These are phyloP conservation scores for Prosopocoilus inquinatus DNA, from an alignment of 2,888 invertebrate species.

Conservation along the genomic window DNA sequence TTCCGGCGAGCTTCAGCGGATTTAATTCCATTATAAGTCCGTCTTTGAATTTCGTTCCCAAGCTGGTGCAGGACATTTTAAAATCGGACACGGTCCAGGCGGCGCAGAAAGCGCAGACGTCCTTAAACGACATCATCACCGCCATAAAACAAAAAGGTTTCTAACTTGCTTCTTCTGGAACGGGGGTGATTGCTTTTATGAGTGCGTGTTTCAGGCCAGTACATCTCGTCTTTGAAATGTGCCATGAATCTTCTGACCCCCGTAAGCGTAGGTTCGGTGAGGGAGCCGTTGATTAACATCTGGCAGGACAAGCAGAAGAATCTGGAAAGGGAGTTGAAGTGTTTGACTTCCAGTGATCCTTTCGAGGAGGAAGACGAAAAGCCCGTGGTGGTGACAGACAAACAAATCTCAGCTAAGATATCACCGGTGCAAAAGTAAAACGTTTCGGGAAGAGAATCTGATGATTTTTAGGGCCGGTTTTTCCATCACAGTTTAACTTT, in stretches of 20 bases:
- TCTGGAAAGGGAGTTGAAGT: neutral
- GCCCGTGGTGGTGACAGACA: too few species aligned
- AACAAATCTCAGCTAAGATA: too few species aligned
- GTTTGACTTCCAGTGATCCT: neutral
- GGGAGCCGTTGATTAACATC: neutral
- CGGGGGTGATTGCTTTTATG: neutral
- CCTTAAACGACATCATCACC: neutral
- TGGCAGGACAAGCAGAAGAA: neutral
- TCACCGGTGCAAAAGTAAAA: too few species aligned
- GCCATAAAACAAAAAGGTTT: conserved; percentile 1
- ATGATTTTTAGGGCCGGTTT: too few species aligned
- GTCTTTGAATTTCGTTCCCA: neutral
- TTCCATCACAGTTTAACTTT: too few species aligned
- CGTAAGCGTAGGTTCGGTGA: neutral
- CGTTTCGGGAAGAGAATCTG: too few species aligned
- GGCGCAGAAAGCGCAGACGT: neutral
- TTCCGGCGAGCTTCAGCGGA: neutral
- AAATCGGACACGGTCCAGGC: neutral
- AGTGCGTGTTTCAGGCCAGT: neutral
- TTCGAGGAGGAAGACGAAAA: too few species aligned
- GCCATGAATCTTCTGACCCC: neutral
- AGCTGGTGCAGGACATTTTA: conserved; percentile 1
- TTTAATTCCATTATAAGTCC: neutral
- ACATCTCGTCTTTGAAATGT: neutral
- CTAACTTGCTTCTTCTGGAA: neutral